A percentile compares a stretch with the other conserved stretches of the same genome.
These are phyloP conservation scores for Acrocyrtus sp. DNA, from an alignment of 2,888 invertebrate genomes.

Conservation along the genomic window DNA sequence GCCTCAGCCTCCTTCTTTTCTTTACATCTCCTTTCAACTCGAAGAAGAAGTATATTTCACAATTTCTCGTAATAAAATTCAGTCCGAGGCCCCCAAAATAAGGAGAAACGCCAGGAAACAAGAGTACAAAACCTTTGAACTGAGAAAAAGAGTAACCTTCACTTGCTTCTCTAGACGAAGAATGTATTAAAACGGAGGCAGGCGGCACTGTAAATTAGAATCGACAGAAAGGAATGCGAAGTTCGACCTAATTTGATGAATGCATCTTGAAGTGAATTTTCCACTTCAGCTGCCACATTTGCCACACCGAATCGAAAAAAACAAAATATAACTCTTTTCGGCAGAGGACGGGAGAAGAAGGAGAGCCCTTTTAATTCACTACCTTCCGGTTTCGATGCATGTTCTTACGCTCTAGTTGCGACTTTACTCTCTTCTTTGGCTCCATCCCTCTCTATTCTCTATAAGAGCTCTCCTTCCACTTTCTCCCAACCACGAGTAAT, in stretches of 20 bases:
- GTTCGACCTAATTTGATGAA: slow-evolving; percentile 47
- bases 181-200: background rate
- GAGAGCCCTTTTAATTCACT: slow-evolving; percentile 38
- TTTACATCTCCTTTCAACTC: background rate
- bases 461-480: too few species aligned
- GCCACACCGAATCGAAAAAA: slow-evolving; percentile 22
- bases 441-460: too few species aligned
- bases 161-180: background rate
- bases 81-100: background rate
- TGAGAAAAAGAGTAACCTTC: background rate
- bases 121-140: background rate
- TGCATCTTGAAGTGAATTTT: slow-evolving; percentile 49
- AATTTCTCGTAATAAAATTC: background rate
- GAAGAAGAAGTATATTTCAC: background rate
- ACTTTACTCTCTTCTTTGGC: slow-evolving; percentile 1
- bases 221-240: slow-evolving; percentile 37
- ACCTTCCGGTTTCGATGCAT: slow-evolving; percentile 42
- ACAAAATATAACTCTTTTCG: slow-evolving; percentile 27
- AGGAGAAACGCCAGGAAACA: background rate
- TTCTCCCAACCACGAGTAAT: background rate
- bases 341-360: background rate
- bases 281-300: slow-evolving; percentile 30
- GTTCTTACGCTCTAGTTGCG: slow-evolving; percentile 43
- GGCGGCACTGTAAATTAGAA: slow-evolving; percentile 3
- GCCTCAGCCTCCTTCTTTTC: background rate